A percentile compares a stretch with the other conserved stretches of the same genome.
phyloP scores from a whole-genome alignment of 2,888 invertebrate species.

The Tetragonula carbonaria region DNA sequence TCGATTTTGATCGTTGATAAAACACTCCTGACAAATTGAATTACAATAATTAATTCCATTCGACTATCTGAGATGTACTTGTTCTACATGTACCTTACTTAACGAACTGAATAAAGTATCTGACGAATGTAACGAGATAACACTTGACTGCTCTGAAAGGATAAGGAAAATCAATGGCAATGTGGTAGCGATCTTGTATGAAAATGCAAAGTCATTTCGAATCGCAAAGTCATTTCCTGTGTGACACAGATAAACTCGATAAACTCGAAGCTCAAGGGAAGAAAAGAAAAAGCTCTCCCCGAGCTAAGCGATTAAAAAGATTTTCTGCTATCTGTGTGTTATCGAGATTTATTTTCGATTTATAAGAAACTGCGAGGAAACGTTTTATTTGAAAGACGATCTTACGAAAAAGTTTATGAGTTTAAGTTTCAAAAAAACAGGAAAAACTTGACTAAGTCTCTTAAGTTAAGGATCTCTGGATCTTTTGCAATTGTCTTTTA shows the following conservation, averaged over 20 bases:
- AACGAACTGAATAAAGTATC: slow-evolving; percentile 9
- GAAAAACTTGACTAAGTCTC: too few species aligned
- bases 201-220: slow-evolving; percentile 1
- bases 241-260: background rate
- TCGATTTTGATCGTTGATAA: background rate
- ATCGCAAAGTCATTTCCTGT: background rate
- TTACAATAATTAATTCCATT: background rate
- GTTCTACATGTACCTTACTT: too few species aligned
- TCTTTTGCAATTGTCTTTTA: too few species aligned
- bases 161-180: slow-evolving; percentile 14
- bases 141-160: background rate
- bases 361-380: too few species aligned
- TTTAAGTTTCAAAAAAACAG: too few species aligned
- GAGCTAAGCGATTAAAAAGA: too few species aligned
- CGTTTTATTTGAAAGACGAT: too few species aligned
- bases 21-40: background rate
- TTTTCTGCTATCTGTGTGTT: too few species aligned
- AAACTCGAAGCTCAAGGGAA: background rate
- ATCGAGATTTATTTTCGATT: too few species aligned
- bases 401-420: too few species aligned
- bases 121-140: background rate
- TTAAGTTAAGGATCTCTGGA: too few species aligned
- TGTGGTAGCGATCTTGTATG: background rate
- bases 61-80: background rate
- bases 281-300: too few species aligned